Percentiles rank a stretch among this genome's conserved stretches.
Conservation (phyloP, 2,797 vertebrate species). For the Heliangelus exortis region DNA sequence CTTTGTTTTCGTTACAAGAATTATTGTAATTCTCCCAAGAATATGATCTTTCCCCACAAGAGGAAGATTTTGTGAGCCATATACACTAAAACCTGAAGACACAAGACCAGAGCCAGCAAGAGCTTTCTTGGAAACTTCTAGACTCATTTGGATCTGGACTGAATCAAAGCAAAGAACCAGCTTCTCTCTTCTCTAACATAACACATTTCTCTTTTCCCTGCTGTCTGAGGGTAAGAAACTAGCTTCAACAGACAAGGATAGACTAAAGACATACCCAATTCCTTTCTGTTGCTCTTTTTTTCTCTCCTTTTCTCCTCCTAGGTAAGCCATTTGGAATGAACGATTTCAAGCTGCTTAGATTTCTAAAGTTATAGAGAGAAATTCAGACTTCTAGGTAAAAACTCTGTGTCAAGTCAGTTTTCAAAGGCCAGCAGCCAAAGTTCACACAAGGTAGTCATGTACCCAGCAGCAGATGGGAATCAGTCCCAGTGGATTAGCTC, state of each 20-base stretch:
- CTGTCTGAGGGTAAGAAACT: not conserved
- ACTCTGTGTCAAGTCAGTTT: not conserved
- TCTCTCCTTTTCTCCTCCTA: not conserved
- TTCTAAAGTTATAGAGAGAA: not conserved
- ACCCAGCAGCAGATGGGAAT: not conserved
- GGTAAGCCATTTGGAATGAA: not conserved
- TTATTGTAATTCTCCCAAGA: conserved; percentile 62
- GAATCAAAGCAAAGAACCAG: not conserved
- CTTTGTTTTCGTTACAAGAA: conserved; percentile 58
- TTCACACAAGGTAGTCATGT: conserved; percentile 20
- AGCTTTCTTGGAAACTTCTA: conserved; percentile 51
- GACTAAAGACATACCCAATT: not conserved
- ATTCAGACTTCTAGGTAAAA: not conserved
- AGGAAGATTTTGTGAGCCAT: conserved; percentile 47
- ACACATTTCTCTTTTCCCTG: not conserved
- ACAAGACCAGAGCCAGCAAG: not conserved
- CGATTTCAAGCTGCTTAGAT: not conserved
- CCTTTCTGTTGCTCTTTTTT: not conserved
- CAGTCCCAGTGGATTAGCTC: not conserved
- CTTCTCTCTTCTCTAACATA: not conserved
- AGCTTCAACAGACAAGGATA: not conserved
- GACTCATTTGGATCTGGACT: not conserved
- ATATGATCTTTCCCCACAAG: conserved; percentile 49
- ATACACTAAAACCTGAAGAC: conserved; percentile 31
- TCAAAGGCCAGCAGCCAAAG: conserved; percentile 23